Evolutionary conservation across 2,888 invertebrate genomes (phyloP).

Genomic region (Laothoe populi): DNA sequence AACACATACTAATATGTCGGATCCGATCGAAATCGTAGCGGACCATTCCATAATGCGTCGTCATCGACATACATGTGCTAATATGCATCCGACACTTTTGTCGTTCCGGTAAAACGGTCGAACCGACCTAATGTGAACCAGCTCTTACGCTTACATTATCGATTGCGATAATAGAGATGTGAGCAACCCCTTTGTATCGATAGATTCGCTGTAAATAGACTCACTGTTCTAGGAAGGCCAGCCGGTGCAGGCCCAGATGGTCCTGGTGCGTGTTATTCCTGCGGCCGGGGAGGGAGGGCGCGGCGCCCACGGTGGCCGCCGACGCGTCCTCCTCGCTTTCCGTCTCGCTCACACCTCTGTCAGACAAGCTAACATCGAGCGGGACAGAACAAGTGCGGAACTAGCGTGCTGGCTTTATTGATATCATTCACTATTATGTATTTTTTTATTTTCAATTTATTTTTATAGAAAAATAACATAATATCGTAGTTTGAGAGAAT

Average conservation of each 20-base stretch:
- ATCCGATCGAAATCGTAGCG: no score
- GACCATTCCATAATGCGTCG: no score
- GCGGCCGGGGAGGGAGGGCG: slow-evolving; percentile 59
- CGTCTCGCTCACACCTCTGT: slow-evolving; percentile 87
- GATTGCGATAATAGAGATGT: slow-evolving; percentile 4
- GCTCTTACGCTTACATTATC: no score
- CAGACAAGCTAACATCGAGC: slow-evolving; percentile 76
- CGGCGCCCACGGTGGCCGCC: slow-evolving; percentile 67
- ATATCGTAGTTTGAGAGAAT: no score
- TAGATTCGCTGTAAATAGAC: slow-evolving; percentile 42
- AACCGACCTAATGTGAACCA: no score
- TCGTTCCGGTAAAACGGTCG: no score
- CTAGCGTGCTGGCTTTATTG: slow-evolving; percentile 16
- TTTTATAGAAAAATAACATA: no score
- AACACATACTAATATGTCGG: no score
- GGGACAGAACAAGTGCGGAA: slow-evolving; percentile 49
- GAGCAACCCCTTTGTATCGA: slow-evolving; percentile 1
- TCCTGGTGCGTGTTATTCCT: slow-evolving; percentile 71
- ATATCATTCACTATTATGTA: neutral
- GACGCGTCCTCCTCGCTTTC: slow-evolving; percentile 90
- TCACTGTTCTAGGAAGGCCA: slow-evolving; percentile 74
- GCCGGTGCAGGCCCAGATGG: slow-evolving; percentile 76
- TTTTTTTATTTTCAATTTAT: neutral
- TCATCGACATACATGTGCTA: no score
- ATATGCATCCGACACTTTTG: no score